A percentile compares a stretch with the other conserved stretches of the same genome.
phyloP scores from a whole-genome alignment of 2,113 vertebrate genomes.

The Rhegmatorhina hoffmannsi region DNA sequence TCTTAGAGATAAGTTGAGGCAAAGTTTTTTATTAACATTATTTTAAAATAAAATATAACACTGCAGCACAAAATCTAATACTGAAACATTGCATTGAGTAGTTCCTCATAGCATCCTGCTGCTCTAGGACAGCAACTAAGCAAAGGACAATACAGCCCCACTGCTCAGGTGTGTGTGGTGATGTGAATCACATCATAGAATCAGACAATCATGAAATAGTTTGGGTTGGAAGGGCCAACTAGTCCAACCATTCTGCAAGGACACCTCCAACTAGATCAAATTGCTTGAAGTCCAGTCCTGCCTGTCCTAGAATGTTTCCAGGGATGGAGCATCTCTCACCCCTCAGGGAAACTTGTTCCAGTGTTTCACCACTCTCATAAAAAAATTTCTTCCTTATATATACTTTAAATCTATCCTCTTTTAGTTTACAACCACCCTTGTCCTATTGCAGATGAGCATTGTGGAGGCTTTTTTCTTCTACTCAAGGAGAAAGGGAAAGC shows the following conservation, averaged over 20 bases:
- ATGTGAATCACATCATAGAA: background rate
- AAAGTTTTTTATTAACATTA: background rate
- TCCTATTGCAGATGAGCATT: background rate
- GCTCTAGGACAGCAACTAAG: background rate
- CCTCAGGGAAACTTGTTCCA: background rate
- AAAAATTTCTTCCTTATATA: background rate
- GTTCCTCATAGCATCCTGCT: background rate
- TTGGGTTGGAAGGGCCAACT: background rate
- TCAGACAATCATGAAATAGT: background rate
- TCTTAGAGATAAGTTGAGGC: background rate
- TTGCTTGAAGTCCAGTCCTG: background rate
- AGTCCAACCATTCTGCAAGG: background rate
- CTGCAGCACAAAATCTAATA: background rate
- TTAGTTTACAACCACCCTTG: background rate
- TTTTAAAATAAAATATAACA: background rate
- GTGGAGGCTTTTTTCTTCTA: background rate
- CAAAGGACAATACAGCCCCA: fast-evolving
- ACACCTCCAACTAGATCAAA: background rate
- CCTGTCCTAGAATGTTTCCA: background rate
- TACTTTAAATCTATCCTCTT: background rate
- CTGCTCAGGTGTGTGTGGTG: fast-evolving
- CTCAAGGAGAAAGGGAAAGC: background rate
- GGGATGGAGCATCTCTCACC: too few relatives aligned
- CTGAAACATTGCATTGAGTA: background rate
- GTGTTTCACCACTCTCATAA: background rate